Base-by-base conservation (phyloP, 2,888 invertebrate genomes). In the Eristalis tenax region DNA sequence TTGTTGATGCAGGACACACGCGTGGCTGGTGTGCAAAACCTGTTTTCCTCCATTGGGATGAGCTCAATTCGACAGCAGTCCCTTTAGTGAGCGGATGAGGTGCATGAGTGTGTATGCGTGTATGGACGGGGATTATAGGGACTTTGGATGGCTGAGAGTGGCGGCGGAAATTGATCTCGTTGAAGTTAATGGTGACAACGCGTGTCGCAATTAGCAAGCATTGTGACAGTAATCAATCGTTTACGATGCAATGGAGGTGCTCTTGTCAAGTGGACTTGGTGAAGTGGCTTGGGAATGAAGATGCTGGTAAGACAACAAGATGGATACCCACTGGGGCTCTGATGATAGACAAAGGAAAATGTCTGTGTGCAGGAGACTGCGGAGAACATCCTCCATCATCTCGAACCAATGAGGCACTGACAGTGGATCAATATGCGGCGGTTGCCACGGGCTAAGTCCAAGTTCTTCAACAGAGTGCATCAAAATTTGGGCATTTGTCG, bases 111-210 rank as follows among this genome's bases (percentile, higher is more conserved):
- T 18, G 18, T 50, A 18, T 50, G 50, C 18, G 50, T 18, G 38
- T n/a, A n/a, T n/a, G 61, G 50, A 32, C 10, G 22, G 76, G 68
- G 50, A 69, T 76, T 76, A 76, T n/a, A 76, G 13, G 40, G 43
- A 35, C 35, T 76, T 61, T 50, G 43, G 35, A 35, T 23, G 28
- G 11, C n/a, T 22, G 64, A 64, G 43, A 63, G 43, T 28, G 56
- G n/a, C 18, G 22, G 18, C 23, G 40, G 26, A 35, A 32, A n/a
- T 32, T 50, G 15, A 56, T 23, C 15, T 43, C 23, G 50, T 22
- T 38, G 35, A 57, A 40, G 28, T 40, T 38, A 22, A 38, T 40
- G 35, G 35, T 40, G 28, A 15, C 4, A 38, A 18, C 65, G 18
- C 61, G 71, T 61, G 71, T 23, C 70, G 26, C 38, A 70, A 61